Evolutionary conservation across 2,888 invertebrate species (phyloP), one percentile per base, ranked within the genome.

Genomic region (Prostheceraeus crozeri): DNA sequence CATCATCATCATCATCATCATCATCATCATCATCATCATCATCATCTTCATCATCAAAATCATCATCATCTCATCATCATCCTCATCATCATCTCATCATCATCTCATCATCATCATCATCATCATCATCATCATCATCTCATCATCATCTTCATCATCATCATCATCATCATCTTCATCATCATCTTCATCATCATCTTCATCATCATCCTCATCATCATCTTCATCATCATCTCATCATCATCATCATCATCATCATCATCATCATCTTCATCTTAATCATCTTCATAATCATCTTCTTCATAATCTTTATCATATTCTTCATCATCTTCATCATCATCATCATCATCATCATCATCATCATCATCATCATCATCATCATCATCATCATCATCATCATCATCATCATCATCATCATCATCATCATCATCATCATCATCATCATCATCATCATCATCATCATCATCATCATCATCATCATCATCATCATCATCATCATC

Each of bases 21-120:
- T 33, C 33, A 33, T 33, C 33, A 33, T 33, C 33, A 33, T 33
- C 33, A 33, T 33, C 33, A 33, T 33, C 8, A 33, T 33, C 33
- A 33, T 33, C 8, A 33, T 33, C 33, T 10, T 33, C 33, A 33
- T 33, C 8, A 33, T 33, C 33, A 33, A 10, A 8, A 33, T 33
- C 33, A 33, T 33, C 33, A 33, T 33, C 33, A 33, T 33, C 33
- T 84, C 61, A 70, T 77, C 72, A 33, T 33, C 33, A n/a, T 33
- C 27, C 65, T 62, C 33, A 33, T 33, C 33, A 33, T 33, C 33
- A 33, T 33, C 33, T 10, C n/a, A n/a, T n/a, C n/a, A n/a, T n/a
- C n/a, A n/a, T n/a, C n/a, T 33, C 33, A 33, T 33, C 33, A n/a
- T 33, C 33, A 33, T 33, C 33, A 33, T 33, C 33, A 33, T 33